Evolutionary conservation across 2,113 vertebrate genomes (phyloP).

Genomic region (Cheilinus undulatus): DNA sequence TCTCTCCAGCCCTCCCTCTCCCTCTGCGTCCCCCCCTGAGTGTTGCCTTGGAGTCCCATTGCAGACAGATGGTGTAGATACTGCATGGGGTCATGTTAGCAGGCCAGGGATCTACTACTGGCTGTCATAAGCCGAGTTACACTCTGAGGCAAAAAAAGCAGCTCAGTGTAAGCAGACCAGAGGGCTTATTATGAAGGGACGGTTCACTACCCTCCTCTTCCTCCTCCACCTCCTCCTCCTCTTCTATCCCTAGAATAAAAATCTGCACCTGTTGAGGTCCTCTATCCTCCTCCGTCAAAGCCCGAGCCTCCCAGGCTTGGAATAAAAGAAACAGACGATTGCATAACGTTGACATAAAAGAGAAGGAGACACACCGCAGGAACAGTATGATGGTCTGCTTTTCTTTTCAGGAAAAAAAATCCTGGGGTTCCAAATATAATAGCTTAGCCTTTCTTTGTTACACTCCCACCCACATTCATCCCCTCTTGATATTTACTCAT

Average conservation of each 20-base stretch:
- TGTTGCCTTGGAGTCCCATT: conserved; percentile 61
- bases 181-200: conserved; percentile 55
- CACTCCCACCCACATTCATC: conserved; percentile 10
- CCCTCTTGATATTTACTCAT: conserved; percentile 41
- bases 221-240: conserved; percentile 33
- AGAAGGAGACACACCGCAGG: conserved; percentile 46
- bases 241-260: conserved; percentile 60
- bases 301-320: conserved; percentile 59
- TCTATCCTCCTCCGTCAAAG: conserved; percentile 68
- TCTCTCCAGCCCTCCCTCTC: not conserved
- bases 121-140: conserved; percentile 46
- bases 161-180: conserved; percentile 18
- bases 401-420: conserved; percentile 58
- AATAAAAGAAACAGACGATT: conserved; percentile 72
- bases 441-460: conserved; percentile 33
- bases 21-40: conserved; percentile 50
- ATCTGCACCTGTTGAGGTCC: conserved; percentile 76
- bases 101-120: conserved; percentile 44
- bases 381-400: conserved; percentile 53
- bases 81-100: conserved; percentile 66
- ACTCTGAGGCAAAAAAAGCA: conserved; percentile 29
- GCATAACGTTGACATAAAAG: conserved; percentile 67
- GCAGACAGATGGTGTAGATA: conserved; percentile 75
- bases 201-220: conserved; percentile 32
- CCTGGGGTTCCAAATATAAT: conserved; percentile 46